Conservation (phyloP, 2,113 vertebrate genomes). For the Panthera uncia region DNA sequence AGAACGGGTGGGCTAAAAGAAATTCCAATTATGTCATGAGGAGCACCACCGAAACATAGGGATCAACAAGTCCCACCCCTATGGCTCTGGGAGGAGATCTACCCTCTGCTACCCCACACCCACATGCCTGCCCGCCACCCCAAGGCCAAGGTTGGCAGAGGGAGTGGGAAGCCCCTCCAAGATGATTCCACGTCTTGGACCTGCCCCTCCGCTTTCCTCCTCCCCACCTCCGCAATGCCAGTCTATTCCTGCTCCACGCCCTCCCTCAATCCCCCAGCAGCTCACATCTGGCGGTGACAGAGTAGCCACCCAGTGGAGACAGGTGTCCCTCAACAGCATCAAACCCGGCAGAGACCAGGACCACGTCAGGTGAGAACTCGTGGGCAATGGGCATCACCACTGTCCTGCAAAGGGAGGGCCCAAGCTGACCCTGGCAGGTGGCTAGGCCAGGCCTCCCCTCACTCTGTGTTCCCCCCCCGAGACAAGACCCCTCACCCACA, state of each 20-base stretch:
- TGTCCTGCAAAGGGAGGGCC: constrained; percentile 83
- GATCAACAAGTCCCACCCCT: background rate
- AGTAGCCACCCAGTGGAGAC: constrained; percentile 91
- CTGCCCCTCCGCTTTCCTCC: background rate
- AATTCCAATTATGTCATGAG: background rate
- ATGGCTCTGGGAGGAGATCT: background rate
- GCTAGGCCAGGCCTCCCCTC: background rate
- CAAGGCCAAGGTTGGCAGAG: background rate
- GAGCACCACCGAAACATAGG: background rate
- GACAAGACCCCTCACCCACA: background rate
- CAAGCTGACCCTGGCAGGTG: constrained; percentile 39
- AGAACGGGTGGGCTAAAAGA: background rate
- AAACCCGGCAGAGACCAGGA: constrained; percentile 92
- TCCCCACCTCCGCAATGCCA: background rate
- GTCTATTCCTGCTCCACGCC: background rate
- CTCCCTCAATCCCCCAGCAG: background rate
- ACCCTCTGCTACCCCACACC: background rate
- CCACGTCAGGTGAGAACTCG: constrained; percentile 91
- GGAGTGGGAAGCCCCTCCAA: background rate
- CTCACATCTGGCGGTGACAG: constrained; percentile 93
- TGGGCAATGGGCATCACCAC: constrained; percentile 94
- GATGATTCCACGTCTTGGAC: background rate
- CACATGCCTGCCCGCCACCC: background rate
- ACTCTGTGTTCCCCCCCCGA: background rate
- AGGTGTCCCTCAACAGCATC: constrained; percentile 93